Percentiles rank a stretch among this genome's conserved stretches.
phyloP scores from a whole-genome alignment of 2,113 vertebrate genomes.

The Callipepla californica region DNA sequence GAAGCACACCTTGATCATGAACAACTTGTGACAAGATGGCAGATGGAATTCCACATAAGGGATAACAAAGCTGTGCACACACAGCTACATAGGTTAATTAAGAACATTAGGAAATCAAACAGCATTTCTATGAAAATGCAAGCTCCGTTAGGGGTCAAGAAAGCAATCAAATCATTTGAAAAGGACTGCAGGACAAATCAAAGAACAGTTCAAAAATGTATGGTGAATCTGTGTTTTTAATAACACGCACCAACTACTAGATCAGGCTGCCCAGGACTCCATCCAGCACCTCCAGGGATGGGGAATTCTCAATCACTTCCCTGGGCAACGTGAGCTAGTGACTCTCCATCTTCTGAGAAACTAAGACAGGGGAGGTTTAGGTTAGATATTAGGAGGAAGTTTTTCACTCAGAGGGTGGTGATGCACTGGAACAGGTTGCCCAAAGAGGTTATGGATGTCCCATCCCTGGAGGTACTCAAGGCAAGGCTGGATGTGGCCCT shows the following conservation, averaged over 20 bases:
- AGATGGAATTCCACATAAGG: not conserved
- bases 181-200: not conserved
- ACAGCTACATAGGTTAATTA: not conserved
- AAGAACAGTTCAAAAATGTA: not conserved
- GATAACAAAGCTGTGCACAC: not conserved
- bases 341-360: too few species aligned
- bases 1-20: not conserved
- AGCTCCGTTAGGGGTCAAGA: not conserved
- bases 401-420: too few species aligned
- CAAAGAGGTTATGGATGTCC: too few species aligned
- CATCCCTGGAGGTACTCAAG: too few species aligned
- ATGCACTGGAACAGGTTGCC: too few species aligned
- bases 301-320: too few species aligned
- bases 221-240: not conserved
- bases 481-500: too few species aligned
- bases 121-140: not conserved
- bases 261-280: too few species aligned
- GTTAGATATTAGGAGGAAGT: too few species aligned
- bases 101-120: not conserved
- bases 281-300: too few species aligned
- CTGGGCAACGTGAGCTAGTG: too few species aligned
- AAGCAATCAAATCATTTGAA: not conserved
- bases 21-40: not conserved
- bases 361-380: too few species aligned
- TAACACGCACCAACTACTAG: not conserved